These are phyloP conservation scores for Lepidotrigona ventralis DNA, from an alignment of 1,140 invertebrate species.

Conservation along the genomic window DNA sequence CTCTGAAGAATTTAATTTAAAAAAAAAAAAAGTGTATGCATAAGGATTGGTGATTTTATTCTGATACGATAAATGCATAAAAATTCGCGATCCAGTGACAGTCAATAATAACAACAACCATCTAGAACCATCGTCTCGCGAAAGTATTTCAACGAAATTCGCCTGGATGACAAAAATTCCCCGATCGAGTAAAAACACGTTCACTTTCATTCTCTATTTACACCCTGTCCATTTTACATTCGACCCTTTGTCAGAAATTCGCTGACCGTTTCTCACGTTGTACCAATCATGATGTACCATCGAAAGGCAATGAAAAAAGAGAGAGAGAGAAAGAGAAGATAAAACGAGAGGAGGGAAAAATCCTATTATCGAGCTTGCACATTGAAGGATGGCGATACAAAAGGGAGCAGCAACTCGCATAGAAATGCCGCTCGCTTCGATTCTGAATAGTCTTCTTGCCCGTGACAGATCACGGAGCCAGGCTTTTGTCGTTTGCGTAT, in stretches of 20 bases:
- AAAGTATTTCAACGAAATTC: too few species aligned
- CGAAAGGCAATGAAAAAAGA: too few species aligned
- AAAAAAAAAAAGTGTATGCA: too few species aligned
- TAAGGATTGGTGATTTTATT: too few species aligned
- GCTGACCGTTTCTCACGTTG: neutral
- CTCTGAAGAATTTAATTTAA: too few species aligned
- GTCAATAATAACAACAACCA: too few species aligned
- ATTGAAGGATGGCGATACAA: slow-evolving; percentile 20
- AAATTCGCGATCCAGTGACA: too few species aligned
- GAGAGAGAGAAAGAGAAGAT: too few species aligned
- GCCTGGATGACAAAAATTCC: neutral
- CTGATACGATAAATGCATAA: too few species aligned
- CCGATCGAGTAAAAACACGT: neutral
- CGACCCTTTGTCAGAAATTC: neutral
- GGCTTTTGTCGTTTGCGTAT: slow-evolving; percentile 36
- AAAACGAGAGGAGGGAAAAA: neutral
- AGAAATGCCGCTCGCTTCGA: slow-evolving; percentile 18
- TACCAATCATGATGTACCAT: neutral
- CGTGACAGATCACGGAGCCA: slow-evolving; percentile 29
- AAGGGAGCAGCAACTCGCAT: slow-evolving; percentile 39
- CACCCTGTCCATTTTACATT: too few species aligned
- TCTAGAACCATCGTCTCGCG: too few species aligned
- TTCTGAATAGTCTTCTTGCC: slow-evolving; percentile 32
- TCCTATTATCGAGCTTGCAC: slow-evolving; percentile 17
- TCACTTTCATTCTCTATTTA: too few species aligned